Base-by-base conservation (phyloP, 92 coral and sea anemone species). In the Phymanthus crucifer region DNA sequence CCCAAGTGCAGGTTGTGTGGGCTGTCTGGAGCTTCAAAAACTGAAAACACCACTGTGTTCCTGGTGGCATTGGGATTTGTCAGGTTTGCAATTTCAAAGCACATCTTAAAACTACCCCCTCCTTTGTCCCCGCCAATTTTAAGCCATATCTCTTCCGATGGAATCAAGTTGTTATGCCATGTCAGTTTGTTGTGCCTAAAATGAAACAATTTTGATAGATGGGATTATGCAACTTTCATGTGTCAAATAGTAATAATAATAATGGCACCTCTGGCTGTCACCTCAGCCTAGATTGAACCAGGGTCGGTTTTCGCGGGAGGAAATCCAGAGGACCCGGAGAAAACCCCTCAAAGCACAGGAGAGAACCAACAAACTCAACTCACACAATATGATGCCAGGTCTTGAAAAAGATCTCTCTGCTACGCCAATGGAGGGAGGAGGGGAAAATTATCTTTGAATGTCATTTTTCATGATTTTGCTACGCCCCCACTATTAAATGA, bases 41-140 rank as follows among this genome's bases (percentile, higher is more conserved):
- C 32, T 40, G 77, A 40, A 47, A 73, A 73, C 6, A 73, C 40
- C 24, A 73, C 78, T 27, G 78, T 73, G 43, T 73, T 73, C 66
- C 29, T 73, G 1, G 26, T 73, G 4, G 65, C 29, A 35, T 48
- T 73, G 23, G 78, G 78, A 26, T 29, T 73, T 46, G 27, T 46
- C 4, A 57, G 18, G 5, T 73, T 73, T 2, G 34, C 31, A 14
- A 73, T 73, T 16, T 46, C 43, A 24, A 73, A 46, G 6, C 23
- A 33, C 78, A 73, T 73, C 43, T 46, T 73, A 34, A 73, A 73
- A 2, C 21, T 46, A 31, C 78, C 78, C 32, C 75, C 57, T 40
- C 86, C 43, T 74, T 80, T 82, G 34, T 82, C 86, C 8, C 85
- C 85, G 40, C 86, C 86, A 65, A 82, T 40, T 68, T 75, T 74